Evolutionary conservation across 2,113 vertebrate genomes (phyloP), one percentile per base, ranked within the genome.

Genomic region (Nibea coibor): DNA sequence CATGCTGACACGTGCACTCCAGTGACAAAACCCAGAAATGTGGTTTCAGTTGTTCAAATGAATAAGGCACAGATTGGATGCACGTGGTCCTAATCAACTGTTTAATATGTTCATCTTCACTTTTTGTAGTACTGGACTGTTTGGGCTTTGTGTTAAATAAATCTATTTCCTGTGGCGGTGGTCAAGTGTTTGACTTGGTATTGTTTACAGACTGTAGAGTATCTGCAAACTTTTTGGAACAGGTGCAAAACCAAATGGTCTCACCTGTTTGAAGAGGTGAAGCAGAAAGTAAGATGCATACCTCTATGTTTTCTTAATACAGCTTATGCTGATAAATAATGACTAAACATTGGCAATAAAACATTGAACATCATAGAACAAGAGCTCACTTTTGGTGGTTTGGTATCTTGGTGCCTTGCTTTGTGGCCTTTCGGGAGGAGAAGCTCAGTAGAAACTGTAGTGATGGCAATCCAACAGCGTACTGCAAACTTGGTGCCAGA

Each of bases 1-100:
- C 83, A 73, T 80, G 75, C 78, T 89, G 82, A 89, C 84, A 89
- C 79, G 39, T 75, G 51, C 77, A 80, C 87, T 81, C 80, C 82
- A 91, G 20, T 68, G 75, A 89, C 85, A 81, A 83, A 87, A 70
- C 63, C 53, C 66, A 81, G 35, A 68, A 84, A 72, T 48, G 54
- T 68, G 64, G 16, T n/a, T 81, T 69, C 42, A 47, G 39, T 66
- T 51, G 54, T 73, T 80, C n/a, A 53, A 47, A 28, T 76, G 39
- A 78, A 82, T 65, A 56, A 42, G 26, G 51, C 70, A 59, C 61
- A 72, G 59, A 67, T 72, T 69, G 45, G 54, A 45, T 16, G 50
- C 22, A 53, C 39, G 50, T 10, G 63, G 64, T 72, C 58, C 51
- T 39, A 53, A 83, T 85, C 42, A 45, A 14, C 24, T 68, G 19